Evolutionary conservation across 2,113 vertebrate genomes (phyloP).

Genomic region (Tragelaphus imberbis): DNA sequence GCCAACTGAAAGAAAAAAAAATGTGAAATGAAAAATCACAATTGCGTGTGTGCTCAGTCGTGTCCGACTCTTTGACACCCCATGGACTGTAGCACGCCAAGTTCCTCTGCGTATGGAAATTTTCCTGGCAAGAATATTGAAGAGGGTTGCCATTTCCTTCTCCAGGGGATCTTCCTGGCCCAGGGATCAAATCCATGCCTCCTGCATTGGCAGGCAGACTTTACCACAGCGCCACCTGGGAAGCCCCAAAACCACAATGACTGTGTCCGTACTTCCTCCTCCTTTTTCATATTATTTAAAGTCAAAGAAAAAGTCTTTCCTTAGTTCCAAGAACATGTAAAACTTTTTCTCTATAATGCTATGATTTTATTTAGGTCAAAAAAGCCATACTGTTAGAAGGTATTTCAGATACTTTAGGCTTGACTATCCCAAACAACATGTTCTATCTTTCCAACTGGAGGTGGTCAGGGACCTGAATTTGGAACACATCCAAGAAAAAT

Average conservation of each 20-base stretch:
- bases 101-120: not conserved
- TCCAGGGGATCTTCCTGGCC: not conserved
- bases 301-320: not conserved
- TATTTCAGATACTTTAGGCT: not conserved
- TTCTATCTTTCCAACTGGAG: not conserved
- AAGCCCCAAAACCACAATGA: not conserved
- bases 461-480: not conserved
- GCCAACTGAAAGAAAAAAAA: constrained; percentile 85
- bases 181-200: not conserved
- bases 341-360: not conserved
- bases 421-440: not conserved
- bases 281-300: not conserved
- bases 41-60: not conserved
- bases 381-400: not conserved
- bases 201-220: not conserved
- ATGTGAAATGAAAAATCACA: not conserved
- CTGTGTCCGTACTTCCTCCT: not conserved
- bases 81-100: not conserved
- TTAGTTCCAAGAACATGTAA: not conserved
- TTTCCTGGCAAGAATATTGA: not conserved
- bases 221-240: not conserved
- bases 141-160: not conserved
- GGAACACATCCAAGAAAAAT: not conserved
- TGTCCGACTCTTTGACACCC: not conserved
- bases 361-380: not conserved